Percentiles rank a stretch among this genome's conserved stretches.
phyloP scores from a whole-genome alignment of 2,113 vertebrate species.

The Gavialis gangeticus region DNA sequence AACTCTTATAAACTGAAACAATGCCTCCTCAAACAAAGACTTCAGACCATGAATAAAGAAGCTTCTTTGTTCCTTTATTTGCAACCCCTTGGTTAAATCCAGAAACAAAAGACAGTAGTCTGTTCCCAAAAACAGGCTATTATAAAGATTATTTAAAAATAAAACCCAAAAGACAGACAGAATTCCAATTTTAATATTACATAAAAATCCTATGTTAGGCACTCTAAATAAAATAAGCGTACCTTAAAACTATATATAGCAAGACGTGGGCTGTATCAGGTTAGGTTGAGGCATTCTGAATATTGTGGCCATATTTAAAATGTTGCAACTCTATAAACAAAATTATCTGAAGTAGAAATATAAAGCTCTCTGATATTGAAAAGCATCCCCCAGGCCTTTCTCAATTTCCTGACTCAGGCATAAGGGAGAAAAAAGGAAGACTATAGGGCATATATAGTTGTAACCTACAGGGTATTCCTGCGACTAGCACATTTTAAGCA shows the following conservation, averaged over 20 bases:
- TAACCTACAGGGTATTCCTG: slow-evolving; percentile 38
- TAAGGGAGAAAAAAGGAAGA: slow-evolving; percentile 26
- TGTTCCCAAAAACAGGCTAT: slow-evolving; percentile 65
- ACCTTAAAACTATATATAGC: slow-evolving; percentile 6
- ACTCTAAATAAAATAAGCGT: slow-evolving; percentile 64
- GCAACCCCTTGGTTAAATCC: slow-evolving; percentile 68
- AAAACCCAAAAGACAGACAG: slow-evolving; percentile 63
- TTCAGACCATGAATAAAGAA: slow-evolving; percentile 57
- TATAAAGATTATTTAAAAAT: slow-evolving; percentile 64
- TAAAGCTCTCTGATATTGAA: background rate
- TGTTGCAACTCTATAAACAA: slow-evolving; percentile 33
- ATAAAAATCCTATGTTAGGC: slow-evolving; percentile 44
- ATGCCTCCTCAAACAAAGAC: slow-evolving; percentile 64
- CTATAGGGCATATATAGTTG: slow-evolving; percentile 14
- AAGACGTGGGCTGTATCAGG: slow-evolving; percentile 62
- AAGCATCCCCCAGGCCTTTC: background rate
- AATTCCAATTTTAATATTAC: slow-evolving; percentile 69
- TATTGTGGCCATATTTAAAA: slow-evolving; percentile 36
- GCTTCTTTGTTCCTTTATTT: slow-evolving; percentile 64
- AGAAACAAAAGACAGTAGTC: slow-evolving; percentile 73
- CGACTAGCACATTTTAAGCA: slow-evolving; percentile 44
- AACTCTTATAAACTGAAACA: slow-evolving; percentile 68
- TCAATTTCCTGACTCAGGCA: slow-evolving; percentile 1
- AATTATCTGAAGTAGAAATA: slow-evolving; percentile 34
- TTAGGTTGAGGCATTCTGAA: slow-evolving; percentile 43